These are phyloP conservation scores for Muscina levida DNA, from an alignment of 2,888 invertebrate species.

Conservation along the genomic window DNA sequence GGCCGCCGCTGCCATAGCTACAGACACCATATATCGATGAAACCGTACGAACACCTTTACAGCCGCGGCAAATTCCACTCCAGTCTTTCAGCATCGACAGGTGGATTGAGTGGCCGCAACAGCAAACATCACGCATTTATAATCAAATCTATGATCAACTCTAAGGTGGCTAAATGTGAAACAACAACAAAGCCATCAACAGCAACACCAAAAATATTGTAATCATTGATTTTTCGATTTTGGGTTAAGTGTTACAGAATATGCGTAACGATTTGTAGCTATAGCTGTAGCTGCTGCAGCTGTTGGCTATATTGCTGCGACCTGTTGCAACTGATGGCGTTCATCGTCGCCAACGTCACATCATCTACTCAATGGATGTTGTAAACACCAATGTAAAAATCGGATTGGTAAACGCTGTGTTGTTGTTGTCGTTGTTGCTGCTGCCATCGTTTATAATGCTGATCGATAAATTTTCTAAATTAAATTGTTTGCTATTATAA, in stretches of 20 bases:
- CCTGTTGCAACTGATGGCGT: neutral
- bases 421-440: neutral
- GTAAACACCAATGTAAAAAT: constrained; percentile 15
- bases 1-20: neutral
- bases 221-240: constrained; percentile 28
- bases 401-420: neutral
- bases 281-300: too few species aligned
- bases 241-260: constrained; percentile 55
- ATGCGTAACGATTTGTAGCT: constrained; percentile 60
- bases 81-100: neutral
- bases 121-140: constrained; percentile 20
- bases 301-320: too few species aligned
- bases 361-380: constrained; percentile 3
- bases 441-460: constrained; percentile 16
- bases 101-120: constrained; percentile 12
- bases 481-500: constrained; percentile 49
- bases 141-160: constrained; percentile 28
- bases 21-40: too few species aligned
- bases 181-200: neutral
- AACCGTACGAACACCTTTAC: neutral
- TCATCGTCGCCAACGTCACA: constrained; percentile 1
- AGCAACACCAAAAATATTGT: constrained; percentile 30
- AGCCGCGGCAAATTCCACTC: neutral
- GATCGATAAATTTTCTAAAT: constrained; percentile 45
- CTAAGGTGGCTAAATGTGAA: neutral